Conservation (phyloP, 2,113 vertebrate species). For the Cochlearius cochlearius region DNA sequence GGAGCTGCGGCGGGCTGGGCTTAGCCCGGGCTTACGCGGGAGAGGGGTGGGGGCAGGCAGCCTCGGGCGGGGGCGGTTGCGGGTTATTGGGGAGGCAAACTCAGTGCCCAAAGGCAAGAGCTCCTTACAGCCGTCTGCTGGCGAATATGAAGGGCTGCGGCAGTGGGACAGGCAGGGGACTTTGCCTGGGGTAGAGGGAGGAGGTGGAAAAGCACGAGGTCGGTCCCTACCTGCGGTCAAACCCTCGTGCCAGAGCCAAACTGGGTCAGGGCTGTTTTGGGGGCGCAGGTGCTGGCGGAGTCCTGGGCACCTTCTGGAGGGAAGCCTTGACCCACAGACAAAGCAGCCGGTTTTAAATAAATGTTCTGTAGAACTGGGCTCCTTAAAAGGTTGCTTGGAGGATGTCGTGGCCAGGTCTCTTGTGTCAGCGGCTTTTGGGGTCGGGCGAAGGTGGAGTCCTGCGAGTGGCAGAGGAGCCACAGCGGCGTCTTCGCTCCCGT, state of each 20-base stretch:
- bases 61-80: neutral
- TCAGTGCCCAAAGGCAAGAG: neutral
- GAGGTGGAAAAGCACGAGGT: neutral
- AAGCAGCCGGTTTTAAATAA: neutral
- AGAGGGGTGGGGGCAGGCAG: neutral
- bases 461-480: neutral
- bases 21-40: neutral
- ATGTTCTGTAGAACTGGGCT: neutral
- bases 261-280: rapidly evolving
- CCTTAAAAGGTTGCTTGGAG: neutral
- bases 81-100: neutral
- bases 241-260: neutral
- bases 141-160: neutral
- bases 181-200: neutral
- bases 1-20: neutral
- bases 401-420: no score
- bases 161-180: neutral
- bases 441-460: neutral
- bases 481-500: rapidly evolving
- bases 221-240: rapidly evolving
- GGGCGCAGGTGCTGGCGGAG: neutral
- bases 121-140: rapidly evolving
- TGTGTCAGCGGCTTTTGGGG: neutral
- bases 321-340: neutral
- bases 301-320: neutral